phyloP scores from a whole-genome alignment of 1,140 invertebrate genomes.

The Carposina sasakii region DNA sequence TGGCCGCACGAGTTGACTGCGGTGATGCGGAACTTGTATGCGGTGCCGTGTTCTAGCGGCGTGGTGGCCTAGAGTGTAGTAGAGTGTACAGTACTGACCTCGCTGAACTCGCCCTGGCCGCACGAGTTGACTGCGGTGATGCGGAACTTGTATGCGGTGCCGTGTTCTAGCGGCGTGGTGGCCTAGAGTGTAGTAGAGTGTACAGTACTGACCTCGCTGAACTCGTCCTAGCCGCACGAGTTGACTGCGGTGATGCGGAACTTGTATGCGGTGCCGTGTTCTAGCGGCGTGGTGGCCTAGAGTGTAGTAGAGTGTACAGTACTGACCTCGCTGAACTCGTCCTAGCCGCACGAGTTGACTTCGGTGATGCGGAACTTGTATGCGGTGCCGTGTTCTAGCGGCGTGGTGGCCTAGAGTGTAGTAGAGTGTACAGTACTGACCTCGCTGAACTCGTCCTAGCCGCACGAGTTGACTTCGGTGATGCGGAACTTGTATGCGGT shows the following conservation, averaged over 20 bases:
- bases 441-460: conserved; percentile 95
- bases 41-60: conserved; percentile 93
- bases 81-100: no score
- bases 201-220: conserved; percentile 94
- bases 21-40: conserved; percentile 97
- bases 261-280: conserved; percentile 98
- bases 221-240: conserved; percentile 93
- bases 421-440: no score
- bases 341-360: conserved; percentile 95
- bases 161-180: conserved; percentile 89
- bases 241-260: conserved; percentile 98
- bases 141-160: conserved; percentile 97
- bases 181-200: no score
- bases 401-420: conserved; percentile 83
- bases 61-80: no score
- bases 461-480: conserved; percentile 96
- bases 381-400: conserved; percentile 94
- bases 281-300: conserved; percentile 84
- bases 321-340: conserved; percentile 94
- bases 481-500: conserved; percentile 98
- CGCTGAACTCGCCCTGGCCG: conserved; percentile 95
- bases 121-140: conserved; percentile 97
- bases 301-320: no score
- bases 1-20: conserved; percentile 96
- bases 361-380: conserved; percentile 98